phyloP scores from a whole-genome alignment of 2,888 invertebrate genomes.

The Taenaris catops region DNA sequence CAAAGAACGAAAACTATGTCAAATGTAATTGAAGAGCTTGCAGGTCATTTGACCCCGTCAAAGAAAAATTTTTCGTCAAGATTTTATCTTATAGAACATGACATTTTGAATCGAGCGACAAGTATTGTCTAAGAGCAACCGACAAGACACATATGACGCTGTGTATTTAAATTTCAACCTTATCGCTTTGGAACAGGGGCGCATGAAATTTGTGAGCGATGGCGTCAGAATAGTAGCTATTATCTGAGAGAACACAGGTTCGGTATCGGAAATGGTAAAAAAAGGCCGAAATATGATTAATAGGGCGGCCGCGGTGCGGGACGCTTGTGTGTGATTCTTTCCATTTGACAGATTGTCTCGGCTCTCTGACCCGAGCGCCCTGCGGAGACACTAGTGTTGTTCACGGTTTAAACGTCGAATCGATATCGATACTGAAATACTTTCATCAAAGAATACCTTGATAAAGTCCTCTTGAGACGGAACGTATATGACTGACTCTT shows the following conservation, averaged over 20 bases:
- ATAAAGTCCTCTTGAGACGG: conserved; percentile 48
- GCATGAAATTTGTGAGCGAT: conserved; percentile 27
- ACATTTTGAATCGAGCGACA: conserved; percentile 73
- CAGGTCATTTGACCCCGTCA: conserved; percentile 66
- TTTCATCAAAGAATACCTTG: too few species aligned
- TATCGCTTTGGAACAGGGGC: conserved; percentile 21
- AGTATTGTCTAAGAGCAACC: conserved; percentile 52
- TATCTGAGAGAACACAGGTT: conserved; percentile 70
- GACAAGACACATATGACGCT: conserved; percentile 38
- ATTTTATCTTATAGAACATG: conserved; percentile 64
- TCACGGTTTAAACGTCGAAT: conserved; percentile 33
- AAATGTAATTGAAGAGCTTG: conserved; percentile 69
- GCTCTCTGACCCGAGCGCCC: conserved; percentile 73
- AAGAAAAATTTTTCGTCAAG: conserved; percentile 65
- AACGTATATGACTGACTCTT: conserved; percentile 34
- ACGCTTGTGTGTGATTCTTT: conserved; percentile 72
- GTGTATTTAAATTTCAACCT: conserved; percentile 28
- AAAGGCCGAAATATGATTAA: conserved; percentile 76
- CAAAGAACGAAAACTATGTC: conserved; percentile 45
- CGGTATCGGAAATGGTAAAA: conserved; percentile 71
- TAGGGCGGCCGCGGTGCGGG: conserved; percentile 63
- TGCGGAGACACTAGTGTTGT: conserved; percentile 67
- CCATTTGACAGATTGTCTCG: conserved; percentile 78
- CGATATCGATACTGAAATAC: conserved; percentile 49
- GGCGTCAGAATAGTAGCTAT: conserved; percentile 64